These are phyloP conservation scores for Mastigias papua DNA, from an alignment of 30 jellyfish, hydroid and myxozoan genomes.

Conservation along the genomic window DNA sequence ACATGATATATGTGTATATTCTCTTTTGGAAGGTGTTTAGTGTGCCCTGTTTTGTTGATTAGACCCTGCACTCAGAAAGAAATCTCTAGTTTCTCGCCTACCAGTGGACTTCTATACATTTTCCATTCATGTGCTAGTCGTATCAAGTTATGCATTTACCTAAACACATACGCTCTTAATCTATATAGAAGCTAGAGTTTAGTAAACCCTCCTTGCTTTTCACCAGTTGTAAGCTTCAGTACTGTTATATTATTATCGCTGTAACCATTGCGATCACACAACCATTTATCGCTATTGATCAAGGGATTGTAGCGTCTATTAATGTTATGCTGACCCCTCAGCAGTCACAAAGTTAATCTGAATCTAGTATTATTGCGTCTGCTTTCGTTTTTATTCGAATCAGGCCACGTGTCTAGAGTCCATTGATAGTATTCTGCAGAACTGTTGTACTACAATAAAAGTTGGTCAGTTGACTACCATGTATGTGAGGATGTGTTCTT, in stretches of 20 bases:
- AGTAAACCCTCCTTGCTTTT: not conserved
- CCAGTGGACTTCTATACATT: not conserved
- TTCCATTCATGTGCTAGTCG: not conserved
- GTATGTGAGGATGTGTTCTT: no score
- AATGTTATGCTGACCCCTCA: not conserved
- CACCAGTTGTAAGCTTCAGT: not conserved
- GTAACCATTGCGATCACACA: not conserved
- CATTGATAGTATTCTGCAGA: conserved; percentile 4
- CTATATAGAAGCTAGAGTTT: not conserved
- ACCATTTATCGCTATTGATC: not conserved
- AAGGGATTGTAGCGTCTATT: not conserved
- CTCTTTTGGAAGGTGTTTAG: no score
- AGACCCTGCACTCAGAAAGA: no score
- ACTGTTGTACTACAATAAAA: not conserved
- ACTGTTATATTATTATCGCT: not conserved
- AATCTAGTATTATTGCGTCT: not conserved
- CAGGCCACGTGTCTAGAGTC: not conserved
- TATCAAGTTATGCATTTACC: not conserved
- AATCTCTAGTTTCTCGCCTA: no score
- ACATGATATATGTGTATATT: no score
- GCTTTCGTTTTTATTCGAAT: conserved; percentile 10
- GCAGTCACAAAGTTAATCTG: not conserved
- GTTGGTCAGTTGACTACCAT: no score
- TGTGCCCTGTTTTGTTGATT: no score
- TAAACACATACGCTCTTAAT: not conserved